These are phyloP conservation scores for Danio aesculapii DNA, from an alignment of 2,797 vertebrate genomes.

Conservation along the genomic window DNA sequence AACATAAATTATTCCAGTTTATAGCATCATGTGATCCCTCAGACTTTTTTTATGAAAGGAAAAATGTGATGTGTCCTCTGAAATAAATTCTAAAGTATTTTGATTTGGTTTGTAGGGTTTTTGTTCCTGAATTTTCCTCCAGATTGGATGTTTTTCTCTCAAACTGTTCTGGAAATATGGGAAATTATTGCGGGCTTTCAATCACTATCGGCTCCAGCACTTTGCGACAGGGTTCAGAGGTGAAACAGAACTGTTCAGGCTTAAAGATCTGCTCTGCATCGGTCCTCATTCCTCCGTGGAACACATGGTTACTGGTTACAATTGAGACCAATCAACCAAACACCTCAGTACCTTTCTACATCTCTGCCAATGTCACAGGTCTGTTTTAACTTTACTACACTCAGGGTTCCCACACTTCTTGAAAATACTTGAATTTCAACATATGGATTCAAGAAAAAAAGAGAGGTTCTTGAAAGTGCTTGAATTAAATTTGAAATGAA, in stretches of 20 bases:
- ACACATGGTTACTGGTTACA: conserved; percentile 86
- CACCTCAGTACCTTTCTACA: conserved; percentile 73
- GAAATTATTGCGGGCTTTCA: conserved; percentile 73
- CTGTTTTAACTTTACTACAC: too few species aligned
- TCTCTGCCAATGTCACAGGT: conserved; percentile 86
- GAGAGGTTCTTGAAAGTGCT: too few species aligned
- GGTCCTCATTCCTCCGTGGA: conserved; percentile 87
- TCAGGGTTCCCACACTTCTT: too few species aligned
- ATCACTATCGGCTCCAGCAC: conserved; percentile 84
- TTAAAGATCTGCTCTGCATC: conserved; percentile 73
- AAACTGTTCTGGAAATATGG: conserved; percentile 70
- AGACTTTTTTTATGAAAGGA: neutral
- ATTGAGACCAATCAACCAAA: conserved; percentile 79
- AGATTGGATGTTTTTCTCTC: conserved; percentile 80
- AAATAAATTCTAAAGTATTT: neutral
- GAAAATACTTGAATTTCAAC: too few species aligned
- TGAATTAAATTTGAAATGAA: too few species aligned
- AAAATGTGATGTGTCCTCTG: neutral
- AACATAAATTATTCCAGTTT: neutral
- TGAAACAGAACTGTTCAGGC: conserved; percentile 79
- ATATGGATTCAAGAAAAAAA: too few species aligned
- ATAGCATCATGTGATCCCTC: neutral
- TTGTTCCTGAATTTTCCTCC: conserved; percentile 85
- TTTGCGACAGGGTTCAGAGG: conserved; percentile 75
- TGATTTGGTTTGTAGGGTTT: conserved; percentile 77